Evolutionary conservation across 1,140 invertebrate species (phyloP).

Genomic region (Cyclargus thomasi): DNA sequence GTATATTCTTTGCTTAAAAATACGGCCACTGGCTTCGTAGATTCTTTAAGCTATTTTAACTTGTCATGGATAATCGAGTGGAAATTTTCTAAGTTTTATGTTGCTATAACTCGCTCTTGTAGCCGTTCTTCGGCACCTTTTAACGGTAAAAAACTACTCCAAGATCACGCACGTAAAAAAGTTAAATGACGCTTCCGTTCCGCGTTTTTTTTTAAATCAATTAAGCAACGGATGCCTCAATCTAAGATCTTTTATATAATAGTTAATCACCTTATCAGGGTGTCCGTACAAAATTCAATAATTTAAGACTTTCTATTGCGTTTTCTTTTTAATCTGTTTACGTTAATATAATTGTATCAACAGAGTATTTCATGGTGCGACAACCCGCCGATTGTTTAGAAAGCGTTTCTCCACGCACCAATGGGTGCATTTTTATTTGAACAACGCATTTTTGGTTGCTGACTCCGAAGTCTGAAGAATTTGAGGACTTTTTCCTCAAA

Average conservation of each 20-base stretch:
- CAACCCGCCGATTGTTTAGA: background rate
- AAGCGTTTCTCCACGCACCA: constrained; percentile 7
- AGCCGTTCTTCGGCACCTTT: too few species aligned
- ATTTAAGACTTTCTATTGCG: constrained; percentile 2
- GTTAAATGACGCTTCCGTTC: background rate
- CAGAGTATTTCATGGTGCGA: constrained; percentile 3
- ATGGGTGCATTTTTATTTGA: constrained; percentile 9
- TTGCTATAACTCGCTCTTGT: too few species aligned
- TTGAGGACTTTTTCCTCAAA: background rate
- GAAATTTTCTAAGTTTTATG: too few species aligned
- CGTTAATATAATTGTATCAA: background rate
- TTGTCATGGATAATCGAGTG: too few species aligned
- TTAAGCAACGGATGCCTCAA: background rate
- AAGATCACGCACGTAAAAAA: background rate
- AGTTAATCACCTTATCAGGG: background rate
- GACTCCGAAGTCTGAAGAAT: background rate
- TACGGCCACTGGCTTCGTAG: background rate
- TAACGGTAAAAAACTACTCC: too few species aligned
- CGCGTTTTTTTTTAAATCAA: background rate
- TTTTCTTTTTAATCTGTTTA: constrained; percentile 11
- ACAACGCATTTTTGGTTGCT: background rate
- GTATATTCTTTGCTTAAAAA: background rate
- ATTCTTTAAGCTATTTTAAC: too few species aligned
- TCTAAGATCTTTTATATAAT: background rate
- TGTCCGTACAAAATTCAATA: background rate